phyloP scores from a whole-genome alignment of 2,797 vertebrate species.

The Typhlichthys subterraneus region DNA sequence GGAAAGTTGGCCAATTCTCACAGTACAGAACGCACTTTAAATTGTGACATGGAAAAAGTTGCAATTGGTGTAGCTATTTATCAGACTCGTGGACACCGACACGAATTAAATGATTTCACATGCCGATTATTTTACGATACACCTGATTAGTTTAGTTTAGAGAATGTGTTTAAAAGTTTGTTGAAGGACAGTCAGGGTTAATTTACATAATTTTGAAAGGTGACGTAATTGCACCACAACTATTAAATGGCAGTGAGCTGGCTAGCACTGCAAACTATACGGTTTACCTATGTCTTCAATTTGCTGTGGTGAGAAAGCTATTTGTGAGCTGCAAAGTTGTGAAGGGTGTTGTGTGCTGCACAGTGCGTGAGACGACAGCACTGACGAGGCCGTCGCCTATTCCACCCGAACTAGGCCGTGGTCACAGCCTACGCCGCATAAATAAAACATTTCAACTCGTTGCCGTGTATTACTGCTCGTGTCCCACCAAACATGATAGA shows the following conservation, averaged over 20 bases:
- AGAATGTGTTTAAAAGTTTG: constrained; percentile 54
- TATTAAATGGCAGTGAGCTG: constrained; percentile 55
- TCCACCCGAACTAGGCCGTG: constrained; percentile 77
- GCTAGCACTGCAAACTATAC: constrained; percentile 21
- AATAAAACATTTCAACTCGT: constrained; percentile 74
- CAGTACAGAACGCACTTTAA: constrained; percentile 38
- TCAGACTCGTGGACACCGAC: constrained; percentile 9
- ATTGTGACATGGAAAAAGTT: constrained; percentile 47
- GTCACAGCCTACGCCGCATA: constrained; percentile 74
- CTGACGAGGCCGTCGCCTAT: constrained; percentile 71
- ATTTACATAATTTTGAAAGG: constrained; percentile 70
- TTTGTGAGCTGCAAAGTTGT: constrained; percentile 63
- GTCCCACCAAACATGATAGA: constrained; percentile 38
- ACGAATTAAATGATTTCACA: constrained; percentile 37
- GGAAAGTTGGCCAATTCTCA: constrained; percentile 60
- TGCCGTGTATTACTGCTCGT: constrained; percentile 39
- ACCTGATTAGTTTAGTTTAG: constrained; percentile 22
- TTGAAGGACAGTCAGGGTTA: constrained; percentile 40
- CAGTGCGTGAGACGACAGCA: constrained; percentile 61
- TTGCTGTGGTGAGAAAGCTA: constrained; percentile 48
- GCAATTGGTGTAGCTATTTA: constrained; percentile 24
- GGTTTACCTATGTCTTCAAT: constrained; percentile 47
- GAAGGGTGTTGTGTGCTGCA: constrained; percentile 48
- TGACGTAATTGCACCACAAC: constrained; percentile 74
- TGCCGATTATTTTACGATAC: constrained; percentile 25